Conservation (phyloP, 2,113 vertebrate species). For the Macrotus californicus region DNA sequence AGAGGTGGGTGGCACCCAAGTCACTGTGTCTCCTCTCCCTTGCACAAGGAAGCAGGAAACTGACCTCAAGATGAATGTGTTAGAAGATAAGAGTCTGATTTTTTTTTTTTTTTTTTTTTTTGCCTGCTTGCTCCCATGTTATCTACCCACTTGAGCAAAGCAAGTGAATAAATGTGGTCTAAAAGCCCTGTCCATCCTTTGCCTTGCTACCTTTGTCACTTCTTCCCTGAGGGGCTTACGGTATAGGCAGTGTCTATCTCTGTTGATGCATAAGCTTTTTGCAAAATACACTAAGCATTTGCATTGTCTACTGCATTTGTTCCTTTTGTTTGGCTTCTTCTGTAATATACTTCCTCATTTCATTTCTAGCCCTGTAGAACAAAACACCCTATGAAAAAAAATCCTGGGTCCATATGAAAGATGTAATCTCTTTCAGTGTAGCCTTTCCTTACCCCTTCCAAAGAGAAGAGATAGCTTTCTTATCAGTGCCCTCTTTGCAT, state of each 20-base stretch:
- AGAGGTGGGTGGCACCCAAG: neutral
- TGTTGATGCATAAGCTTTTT: neutral
- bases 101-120: neutral
- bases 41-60: neutral
- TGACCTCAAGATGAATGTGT: neutral
- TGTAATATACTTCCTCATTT: neutral
- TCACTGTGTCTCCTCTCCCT: neutral
- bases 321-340: neutral
- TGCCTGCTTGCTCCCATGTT: neutral
- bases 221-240: neutral
- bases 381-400: neutral
- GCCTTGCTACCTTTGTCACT: neutral
- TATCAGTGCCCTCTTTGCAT: neutral
- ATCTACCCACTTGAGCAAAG: neutral
- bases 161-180: neutral
- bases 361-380: neutral
- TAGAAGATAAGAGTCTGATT: neutral
- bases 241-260: neutral
- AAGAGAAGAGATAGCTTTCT: neutral
- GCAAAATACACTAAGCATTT: neutral
- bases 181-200: neutral
- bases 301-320: neutral
- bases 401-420: neutral
- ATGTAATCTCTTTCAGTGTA: neutral
- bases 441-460: neutral